Base-by-base conservation (phyloP, 1,140 invertebrate species). In the Aphelinus certus region DNA sequence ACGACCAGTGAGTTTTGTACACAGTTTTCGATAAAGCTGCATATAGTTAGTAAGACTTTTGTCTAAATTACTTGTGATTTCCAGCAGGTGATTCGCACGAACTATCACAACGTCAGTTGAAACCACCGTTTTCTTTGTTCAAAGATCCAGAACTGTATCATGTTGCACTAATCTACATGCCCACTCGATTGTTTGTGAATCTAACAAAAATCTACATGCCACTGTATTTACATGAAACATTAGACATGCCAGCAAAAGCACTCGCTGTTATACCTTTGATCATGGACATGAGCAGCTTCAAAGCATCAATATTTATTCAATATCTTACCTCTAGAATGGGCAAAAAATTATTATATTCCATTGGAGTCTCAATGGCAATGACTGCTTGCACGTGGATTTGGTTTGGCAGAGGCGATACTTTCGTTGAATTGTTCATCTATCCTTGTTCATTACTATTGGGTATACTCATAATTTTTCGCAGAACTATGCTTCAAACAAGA, bases 171-270 rank as follows among this genome's bases (percentile, higher is more conserved):
- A 88, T 98, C 61, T 99, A 99, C 83, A 97, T 97, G 95, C 91
- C 92, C 46, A 95, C 96, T 7, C 89, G 97, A 81, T 86, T 98
- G 56, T 95, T 94, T 83, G 93, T 96, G 6, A 98, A 98, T 89
- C 88, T 98, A 53, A 93, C 93, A 43, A 97, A 98, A 89, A 93
- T 96, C 45, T 95, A 98, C 80, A 91, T 98, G 63, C 96, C 97
- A 1, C 88, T 98, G 68, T 99, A 98, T 87, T 89, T 98, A 9
- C 95, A 96, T 82, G 92, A 94, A 75, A 93, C 93, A 3, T 85
- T 98, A 43, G 84, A 92, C 45, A 88, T 96, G 83, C 89, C 91
- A 6, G 95, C 95, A 53, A 91, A 91, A 80, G 91, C 92, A 75
- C 88, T 98, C 53, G 97, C 97, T 45, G 91, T 95, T 46, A 90